Evolutionary conservation across 2,113 vertebrate genomes (phyloP).

Genomic region (Cinclus cinclus): DNA sequence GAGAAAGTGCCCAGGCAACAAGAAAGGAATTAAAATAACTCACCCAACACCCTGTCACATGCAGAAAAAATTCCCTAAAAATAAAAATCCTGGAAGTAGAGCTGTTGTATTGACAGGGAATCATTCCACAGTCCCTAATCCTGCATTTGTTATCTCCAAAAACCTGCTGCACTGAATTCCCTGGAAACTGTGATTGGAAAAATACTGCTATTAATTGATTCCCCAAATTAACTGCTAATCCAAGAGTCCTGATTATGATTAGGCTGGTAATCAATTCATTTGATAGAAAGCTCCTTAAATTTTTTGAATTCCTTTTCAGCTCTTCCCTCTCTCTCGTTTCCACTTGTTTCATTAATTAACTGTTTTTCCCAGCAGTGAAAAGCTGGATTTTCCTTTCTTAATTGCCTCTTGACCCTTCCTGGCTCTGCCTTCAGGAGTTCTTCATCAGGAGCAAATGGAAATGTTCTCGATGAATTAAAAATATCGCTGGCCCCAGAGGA

Average conservation of each 20-base stretch:
- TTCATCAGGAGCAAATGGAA: slow-evolving; percentile 65
- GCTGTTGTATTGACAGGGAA: neutral
- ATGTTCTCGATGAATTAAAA: slow-evolving; percentile 51
- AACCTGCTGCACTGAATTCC: slow-evolving; percentile 23
- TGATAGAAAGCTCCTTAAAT: slow-evolving; percentile 62
- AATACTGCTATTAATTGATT: slow-evolving; percentile 68
- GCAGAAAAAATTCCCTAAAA: neutral
- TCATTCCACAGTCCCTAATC: neutral
- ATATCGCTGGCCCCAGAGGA: slow-evolving; percentile 35
- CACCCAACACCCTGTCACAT: neutral
- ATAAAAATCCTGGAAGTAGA: neutral
- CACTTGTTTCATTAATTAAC: slow-evolving; percentile 65
- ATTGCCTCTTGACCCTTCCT: slow-evolving; percentile 62
- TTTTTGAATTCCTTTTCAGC: slow-evolving; percentile 53
- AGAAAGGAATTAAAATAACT: neutral
- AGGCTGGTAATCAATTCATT: slow-evolving; percentile 69
- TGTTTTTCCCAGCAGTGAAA: slow-evolving; percentile 55
- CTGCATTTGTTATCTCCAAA: slow-evolving; percentile 44
- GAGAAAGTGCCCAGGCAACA: neutral
- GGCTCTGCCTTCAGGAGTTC: slow-evolving; percentile 50
- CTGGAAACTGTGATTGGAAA: slow-evolving; percentile 34
- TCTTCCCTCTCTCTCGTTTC: slow-evolving; percentile 35
- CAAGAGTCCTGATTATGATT: slow-evolving; percentile 63
- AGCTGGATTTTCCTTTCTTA: slow-evolving; percentile 60
- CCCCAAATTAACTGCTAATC: slow-evolving; percentile 68